Evolutionary conservation across 1,140 invertebrate species (phyloP), one percentile per base, ranked within the genome.

Genomic region (Ganaspis sp.): DNA sequence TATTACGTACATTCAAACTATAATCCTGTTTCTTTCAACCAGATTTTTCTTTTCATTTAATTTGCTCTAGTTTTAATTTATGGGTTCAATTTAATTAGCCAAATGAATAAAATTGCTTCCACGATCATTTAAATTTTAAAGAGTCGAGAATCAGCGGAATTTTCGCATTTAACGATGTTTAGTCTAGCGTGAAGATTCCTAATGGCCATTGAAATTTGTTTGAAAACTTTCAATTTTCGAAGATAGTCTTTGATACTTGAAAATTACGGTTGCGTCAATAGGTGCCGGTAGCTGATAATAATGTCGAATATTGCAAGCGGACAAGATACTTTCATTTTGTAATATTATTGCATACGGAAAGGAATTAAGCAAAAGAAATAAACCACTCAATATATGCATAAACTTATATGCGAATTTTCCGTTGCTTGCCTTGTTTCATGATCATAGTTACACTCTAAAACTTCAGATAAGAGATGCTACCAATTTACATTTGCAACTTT

Each of bases 241-340:
- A n/a, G 6, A 29, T 34, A n/a, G 23, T 29, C 23, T 9, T n/a
- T n/a, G 8, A 58, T 58, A 64, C 21, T 64, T 15, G 12, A 15
- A 64, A 29, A 64, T 64, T 64, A 23, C 23, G 23, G 23, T 64
- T 64, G 26, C 58, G 58, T 64, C 54, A 64, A 64, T 26, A 64
- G 11, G 11, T 64, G 21, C 23, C 23, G 23, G 54, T 64, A 11
- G 23, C 15, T 64, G 23, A 64, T 64, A 29, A 26, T 64, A 64
- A 6, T 12, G 23, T 64, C 58, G 26, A 64, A 64, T 64, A 64
- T 64, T 21, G 58, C 58, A 64, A 64, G 58, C 58, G 58, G 26
- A 64, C 54, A 29, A 29, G 23, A 64, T 64, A 64, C 58, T 64
- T 64, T 64, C 58, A 6, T 64, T 64, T 64, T 29, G 26, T 64